These are phyloP conservation scores for Perca schrenkii DNA, from an alignment of 2,113 vertebrate genomes.

Conservation along the genomic window DNA sequence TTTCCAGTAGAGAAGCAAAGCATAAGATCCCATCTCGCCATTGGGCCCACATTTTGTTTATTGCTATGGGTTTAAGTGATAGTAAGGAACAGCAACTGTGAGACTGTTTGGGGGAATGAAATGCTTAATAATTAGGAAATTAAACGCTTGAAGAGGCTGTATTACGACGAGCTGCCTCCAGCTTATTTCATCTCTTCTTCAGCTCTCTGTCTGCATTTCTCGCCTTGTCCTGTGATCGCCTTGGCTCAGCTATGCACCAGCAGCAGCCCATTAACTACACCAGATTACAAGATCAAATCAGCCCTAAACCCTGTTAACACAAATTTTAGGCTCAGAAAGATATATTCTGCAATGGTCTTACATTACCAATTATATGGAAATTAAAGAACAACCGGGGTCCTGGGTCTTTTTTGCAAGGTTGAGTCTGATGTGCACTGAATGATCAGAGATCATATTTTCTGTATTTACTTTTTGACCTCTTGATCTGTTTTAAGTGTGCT, in stretches of 20 bases:
- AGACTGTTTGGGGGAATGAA: constrained; percentile 24
- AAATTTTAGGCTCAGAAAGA: constrained; percentile 31
- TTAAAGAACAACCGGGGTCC: constrained; percentile 9
- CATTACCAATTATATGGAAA: constrained; percentile 33
- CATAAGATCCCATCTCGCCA: constrained; percentile 20
- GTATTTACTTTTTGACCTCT: not conserved
- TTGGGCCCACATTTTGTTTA: constrained; percentile 54
- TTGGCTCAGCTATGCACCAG: constrained; percentile 39
- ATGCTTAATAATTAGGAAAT: constrained; percentile 70
- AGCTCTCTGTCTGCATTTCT: constrained; percentile 36
- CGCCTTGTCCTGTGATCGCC: constrained; percentile 31
- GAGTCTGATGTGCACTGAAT: not conserved
- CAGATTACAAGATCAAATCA: constrained; percentile 70
- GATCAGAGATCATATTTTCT: not conserved
- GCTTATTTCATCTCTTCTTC: constrained; percentile 64
- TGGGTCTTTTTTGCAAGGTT: not conserved
- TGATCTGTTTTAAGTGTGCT: constrained; percentile 4
- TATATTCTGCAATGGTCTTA: constrained; percentile 14
- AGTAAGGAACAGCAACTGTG: constrained; percentile 47
- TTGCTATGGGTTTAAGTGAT: constrained; percentile 58
- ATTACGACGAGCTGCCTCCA: constrained; percentile 32
- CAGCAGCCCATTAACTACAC: constrained; percentile 47
- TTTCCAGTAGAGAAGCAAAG: constrained; percentile 28
- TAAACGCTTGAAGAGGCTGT: constrained; percentile 64
- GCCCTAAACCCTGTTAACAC: constrained; percentile 56